These are phyloP conservation scores for Irena cyanogastra DNA, from an alignment of 2,113 vertebrate species.

Conservation along the genomic window DNA sequence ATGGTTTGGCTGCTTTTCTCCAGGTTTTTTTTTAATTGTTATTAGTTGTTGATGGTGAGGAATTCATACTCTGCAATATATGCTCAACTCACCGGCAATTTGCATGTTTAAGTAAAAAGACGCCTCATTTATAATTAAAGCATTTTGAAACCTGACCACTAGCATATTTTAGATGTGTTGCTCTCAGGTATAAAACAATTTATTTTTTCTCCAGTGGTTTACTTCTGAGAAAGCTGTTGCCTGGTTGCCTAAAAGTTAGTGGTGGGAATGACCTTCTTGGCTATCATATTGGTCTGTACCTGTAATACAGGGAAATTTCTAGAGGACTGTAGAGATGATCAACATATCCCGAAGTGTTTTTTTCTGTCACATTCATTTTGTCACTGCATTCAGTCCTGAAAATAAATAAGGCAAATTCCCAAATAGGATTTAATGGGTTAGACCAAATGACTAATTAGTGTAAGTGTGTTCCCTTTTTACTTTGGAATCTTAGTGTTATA, in stretches of 20 bases:
- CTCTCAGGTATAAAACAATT: background rate
- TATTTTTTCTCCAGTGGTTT: background rate
- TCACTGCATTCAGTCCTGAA: background rate
- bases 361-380: background rate
- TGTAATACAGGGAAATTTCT: background rate
- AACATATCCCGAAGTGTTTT: background rate
- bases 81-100: slow-evolving; percentile 4
- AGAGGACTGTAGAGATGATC: background rate
- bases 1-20: slow-evolving; percentile 62
- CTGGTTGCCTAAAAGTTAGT: background rate
- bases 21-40: background rate
- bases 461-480: background rate
- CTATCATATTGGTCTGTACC: background rate
- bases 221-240: background rate
- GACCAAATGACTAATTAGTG: background rate
- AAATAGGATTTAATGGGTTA: background rate
- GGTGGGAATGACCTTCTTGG: background rate
- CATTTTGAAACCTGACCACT: background rate
- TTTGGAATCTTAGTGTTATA: background rate
- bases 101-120: background rate
- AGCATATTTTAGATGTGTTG: background rate
- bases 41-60: slow-evolving; percentile 12
- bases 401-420: background rate
- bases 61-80: background rate
- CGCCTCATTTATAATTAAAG: background rate